Evolutionary conservation across 2,113 vertebrate species (phyloP).

Genomic region (Theristicus caerulescens): DNA sequence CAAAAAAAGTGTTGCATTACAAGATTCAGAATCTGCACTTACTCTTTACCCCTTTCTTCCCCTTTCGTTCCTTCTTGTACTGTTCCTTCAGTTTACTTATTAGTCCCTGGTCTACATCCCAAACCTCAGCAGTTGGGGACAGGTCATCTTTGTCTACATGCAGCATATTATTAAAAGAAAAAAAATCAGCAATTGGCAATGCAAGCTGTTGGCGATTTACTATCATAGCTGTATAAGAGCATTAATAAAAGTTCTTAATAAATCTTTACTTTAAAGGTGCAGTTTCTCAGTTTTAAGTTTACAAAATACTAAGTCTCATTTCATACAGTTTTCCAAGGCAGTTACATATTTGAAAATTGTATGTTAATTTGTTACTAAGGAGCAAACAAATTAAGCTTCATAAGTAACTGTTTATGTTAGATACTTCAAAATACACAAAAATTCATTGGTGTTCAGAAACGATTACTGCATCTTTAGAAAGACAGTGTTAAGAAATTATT

Average conservation of each 20-base stretch:
- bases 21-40: constrained; percentile 83
- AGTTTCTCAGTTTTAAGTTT: constrained; percentile 69
- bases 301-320: constrained; percentile 46
- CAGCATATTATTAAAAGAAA: constrained; percentile 85
- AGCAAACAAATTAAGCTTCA: constrained; percentile 58
- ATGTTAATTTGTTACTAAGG: constrained; percentile 51
- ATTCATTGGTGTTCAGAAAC: constrained; percentile 15
- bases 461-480: constrained; percentile 81
- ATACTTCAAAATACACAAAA: constrained; percentile 40
- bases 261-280: constrained; percentile 77
- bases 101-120: constrained; percentile 87
- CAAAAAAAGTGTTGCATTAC: constrained; percentile 61
- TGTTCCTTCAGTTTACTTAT: constrained; percentile 88
- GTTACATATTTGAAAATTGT: constrained; percentile 32
- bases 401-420: constrained; percentile 2
- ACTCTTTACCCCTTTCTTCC: constrained; percentile 87
- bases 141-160: constrained; percentile 89
- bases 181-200: constrained; percentile 81
- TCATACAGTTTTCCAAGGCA: constrained; percentile 46
- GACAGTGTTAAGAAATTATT: constrained; percentile 71
- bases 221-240: constrained; percentile 70
- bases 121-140: constrained; percentile 86
- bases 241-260: constrained; percentile 68
- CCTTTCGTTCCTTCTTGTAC: constrained; percentile 88
- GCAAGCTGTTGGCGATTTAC: constrained; percentile 75